Evolutionary conservation across 2,888 invertebrate genomes (phyloP).

Genomic region (Leucania comma): DNA sequence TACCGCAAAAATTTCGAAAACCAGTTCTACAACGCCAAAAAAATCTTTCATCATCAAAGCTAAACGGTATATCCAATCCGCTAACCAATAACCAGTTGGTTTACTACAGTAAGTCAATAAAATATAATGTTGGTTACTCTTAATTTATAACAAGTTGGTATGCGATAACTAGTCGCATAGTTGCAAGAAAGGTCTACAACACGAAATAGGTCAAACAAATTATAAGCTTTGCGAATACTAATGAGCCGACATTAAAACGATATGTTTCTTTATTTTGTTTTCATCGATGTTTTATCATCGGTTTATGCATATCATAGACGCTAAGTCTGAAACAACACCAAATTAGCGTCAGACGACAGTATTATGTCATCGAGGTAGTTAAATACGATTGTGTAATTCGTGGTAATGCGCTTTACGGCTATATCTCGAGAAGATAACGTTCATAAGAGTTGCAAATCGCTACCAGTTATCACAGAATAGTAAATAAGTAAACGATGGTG

Average conservation of each 20-base stretch:
- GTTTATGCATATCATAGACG: constrained; percentile 56
- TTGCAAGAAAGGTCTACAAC: constrained; percentile 64
- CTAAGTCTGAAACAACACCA: constrained; percentile 56
- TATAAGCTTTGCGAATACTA: constrained; percentile 63
- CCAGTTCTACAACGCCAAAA: constrained; percentile 51
- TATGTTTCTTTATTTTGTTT: constrained; percentile 52
- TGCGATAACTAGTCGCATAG: constrained; percentile 58
- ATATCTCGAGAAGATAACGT: constrained; percentile 40
- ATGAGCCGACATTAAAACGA: constrained; percentile 55
- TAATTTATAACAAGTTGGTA: constrained; percentile 59
- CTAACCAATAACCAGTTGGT: constrained; percentile 62
- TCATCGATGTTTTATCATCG: constrained; percentile 54
- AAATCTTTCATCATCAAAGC: constrained; percentile 42
- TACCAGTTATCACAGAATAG: constrained; percentile 16
- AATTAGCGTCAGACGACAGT: constrained; percentile 43
- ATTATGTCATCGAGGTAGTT: constrained; percentile 62
- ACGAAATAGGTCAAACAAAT: constrained; percentile 69
- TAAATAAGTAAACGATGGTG: constrained; percentile 1
- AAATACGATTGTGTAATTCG: constrained; percentile 34
- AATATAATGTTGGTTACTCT: constrained; percentile 59
- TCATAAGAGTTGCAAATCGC: constrained; percentile 21
- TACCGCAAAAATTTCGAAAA: constrained; percentile 54
- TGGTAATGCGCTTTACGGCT: constrained; percentile 28
- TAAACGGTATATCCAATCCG: constrained; percentile 59
- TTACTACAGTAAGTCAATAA: constrained; percentile 58